A percentile compares a stretch with the other conserved stretches of the same genome.
phyloP scores from a whole-genome alignment of 2,113 vertebrate species.

The Holacanthus passer region DNA sequence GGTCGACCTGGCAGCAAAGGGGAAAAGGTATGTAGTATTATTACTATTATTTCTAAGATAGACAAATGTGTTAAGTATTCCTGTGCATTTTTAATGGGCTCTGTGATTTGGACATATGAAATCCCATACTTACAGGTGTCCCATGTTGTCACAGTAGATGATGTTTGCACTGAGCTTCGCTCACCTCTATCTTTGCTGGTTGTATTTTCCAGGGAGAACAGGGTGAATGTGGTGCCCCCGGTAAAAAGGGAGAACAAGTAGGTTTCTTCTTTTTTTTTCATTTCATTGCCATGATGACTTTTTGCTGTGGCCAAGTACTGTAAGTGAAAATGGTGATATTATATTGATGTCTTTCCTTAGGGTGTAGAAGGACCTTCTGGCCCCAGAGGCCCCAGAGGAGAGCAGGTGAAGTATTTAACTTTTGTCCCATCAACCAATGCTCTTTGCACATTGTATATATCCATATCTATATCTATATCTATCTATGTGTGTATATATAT shows the following conservation, averaged over 20 bases:
- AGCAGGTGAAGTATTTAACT: conserved; percentile 80
- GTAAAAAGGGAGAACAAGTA: conserved; percentile 88
- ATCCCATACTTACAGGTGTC: not conserved
- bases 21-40: conserved; percentile 70
- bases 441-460: too few species aligned
- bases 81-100: not conserved
- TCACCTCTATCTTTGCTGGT: not conserved
- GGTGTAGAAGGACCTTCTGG: conserved; percentile 81
- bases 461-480: too few species aligned
- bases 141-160: not conserved
- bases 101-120: not conserved
- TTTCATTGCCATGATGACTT: not conserved
- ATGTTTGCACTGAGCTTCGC: not conserved
- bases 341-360: conserved; percentile 59
- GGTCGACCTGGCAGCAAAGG: conserved; percentile 76
- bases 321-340: not conserved
- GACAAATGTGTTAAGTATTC: not conserved
- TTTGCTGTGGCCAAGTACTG: not conserved
- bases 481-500: too few species aligned
- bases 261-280: conserved; percentile 34
- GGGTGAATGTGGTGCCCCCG: conserved; percentile 88
- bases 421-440: not conserved
- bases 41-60: not conserved
- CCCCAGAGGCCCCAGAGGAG: conserved; percentile 82
- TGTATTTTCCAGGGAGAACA: conserved; percentile 81